phyloP scores from a whole-genome alignment of 2,113 vertebrate genomes.

The Dinomys branickii region DNA sequence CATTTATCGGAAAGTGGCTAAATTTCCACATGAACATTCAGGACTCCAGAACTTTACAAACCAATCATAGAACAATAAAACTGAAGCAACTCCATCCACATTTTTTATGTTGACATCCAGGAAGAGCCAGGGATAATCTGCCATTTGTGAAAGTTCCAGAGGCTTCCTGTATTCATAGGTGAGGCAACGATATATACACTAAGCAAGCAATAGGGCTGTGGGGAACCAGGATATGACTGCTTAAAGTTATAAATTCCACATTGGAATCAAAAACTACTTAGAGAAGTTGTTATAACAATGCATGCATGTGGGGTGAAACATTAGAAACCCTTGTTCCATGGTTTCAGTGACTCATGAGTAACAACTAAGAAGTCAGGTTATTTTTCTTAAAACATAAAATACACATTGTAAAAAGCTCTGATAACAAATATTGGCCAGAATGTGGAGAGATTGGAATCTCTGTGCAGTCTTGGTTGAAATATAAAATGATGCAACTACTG shows the following conservation, averaged over 20 bases:
- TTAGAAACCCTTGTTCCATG: not conserved
- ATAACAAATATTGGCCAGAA: not conserved
- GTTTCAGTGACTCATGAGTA: conserved; percentile 28
- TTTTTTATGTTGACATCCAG: not conserved
- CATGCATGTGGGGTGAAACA: not conserved
- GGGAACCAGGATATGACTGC: not conserved
- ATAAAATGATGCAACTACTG: not conserved
- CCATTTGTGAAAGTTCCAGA: conserved; percentile 39
- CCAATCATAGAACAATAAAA: not conserved
- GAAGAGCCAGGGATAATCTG: not conserved
- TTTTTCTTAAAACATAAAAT: conserved; percentile 16
- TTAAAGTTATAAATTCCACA: not conserved
- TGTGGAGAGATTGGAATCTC: not conserved
- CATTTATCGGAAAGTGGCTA: not conserved
- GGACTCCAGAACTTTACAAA: not conserved
- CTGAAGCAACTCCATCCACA: not conserved
- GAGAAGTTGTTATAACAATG: not conserved
- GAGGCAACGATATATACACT: not conserved
- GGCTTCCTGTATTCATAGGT: not conserved
- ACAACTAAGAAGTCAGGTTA: not conserved
- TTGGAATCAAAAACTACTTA: conserved; percentile 50
- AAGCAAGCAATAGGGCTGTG: not conserved
- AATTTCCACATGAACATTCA: conserved; percentile 13
- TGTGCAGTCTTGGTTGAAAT: not conserved
- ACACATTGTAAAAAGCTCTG: not conserved